phyloP scores from a whole-genome alignment of 2,888 invertebrate species.

The Calliscelio sp. region DNA sequence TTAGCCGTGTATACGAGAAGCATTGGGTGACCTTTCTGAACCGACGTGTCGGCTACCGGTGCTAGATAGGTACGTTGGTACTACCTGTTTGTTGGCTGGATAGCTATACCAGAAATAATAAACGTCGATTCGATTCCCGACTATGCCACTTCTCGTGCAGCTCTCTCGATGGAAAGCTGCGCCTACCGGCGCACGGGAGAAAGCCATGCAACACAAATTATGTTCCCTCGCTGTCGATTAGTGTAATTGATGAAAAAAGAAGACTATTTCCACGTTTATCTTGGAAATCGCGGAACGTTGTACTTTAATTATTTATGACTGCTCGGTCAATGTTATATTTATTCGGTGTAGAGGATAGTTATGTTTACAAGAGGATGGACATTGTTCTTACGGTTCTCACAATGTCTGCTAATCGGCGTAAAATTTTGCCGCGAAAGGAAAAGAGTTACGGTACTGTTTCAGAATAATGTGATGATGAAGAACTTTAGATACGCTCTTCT shows the following conservation, averaged over 20 bases:
- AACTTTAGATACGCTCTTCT: too few species aligned
- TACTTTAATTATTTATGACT: constrained; percentile 24
- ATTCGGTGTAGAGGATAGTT: constrained; percentile 1
- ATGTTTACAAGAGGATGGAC: constrained; percentile 17
- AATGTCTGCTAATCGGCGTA: constrained; percentile 5
- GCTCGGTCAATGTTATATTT: background rate
- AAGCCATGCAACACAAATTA: constrained; percentile 66
- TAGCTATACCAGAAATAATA: constrained; percentile 74
- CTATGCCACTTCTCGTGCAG: constrained; percentile 58
- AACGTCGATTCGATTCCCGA: constrained; percentile 73
- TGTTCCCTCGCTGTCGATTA: constrained; percentile 52
- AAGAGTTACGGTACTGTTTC: background rate
- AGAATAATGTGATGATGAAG: too few species aligned
- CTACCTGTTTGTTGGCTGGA: constrained; percentile 58
- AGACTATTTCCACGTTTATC: constrained; percentile 20
- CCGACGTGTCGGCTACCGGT: constrained; percentile 66
- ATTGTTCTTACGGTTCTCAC: constrained; percentile 1
- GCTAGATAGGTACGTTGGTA: constrained; percentile 43
- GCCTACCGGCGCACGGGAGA: constrained; percentile 62
- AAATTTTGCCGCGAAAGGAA: background rate
- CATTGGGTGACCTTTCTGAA: constrained; percentile 69
- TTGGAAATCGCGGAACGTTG: constrained; percentile 10
- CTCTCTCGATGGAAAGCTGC: constrained; percentile 73
- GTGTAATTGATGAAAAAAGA: constrained; percentile 37
- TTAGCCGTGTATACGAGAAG: constrained; percentile 39